Conservation (phyloP, 2,797 vertebrate species). For the Diplodus sargus region DNA sequence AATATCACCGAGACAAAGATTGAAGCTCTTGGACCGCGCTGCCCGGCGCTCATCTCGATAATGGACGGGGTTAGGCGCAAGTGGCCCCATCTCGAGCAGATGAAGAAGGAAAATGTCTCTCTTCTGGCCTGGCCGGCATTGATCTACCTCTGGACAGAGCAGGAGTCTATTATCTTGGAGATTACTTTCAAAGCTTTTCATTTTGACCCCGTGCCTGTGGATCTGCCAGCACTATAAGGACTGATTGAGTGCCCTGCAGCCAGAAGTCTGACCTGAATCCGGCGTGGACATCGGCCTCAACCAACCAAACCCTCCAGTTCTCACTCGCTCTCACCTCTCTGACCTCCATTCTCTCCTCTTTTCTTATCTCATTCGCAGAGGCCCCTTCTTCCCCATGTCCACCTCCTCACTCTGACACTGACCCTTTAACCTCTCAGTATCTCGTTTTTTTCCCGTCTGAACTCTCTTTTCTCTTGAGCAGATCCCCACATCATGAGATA, state of each 20-base stretch:
- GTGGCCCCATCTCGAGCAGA: constrained; percentile 48
- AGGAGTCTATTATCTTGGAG: constrained; percentile 77
- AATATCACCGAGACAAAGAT: constrained; percentile 59
- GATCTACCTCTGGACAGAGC: constrained; percentile 71
- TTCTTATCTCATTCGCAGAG: constrained; percentile 33
- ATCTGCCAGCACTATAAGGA: constrained; percentile 45
- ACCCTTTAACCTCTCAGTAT: constrained; percentile 15
- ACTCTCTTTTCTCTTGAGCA: not conserved
- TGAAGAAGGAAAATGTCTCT: constrained; percentile 68
- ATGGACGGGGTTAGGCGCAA: constrained; percentile 60
- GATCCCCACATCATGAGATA: not conserved
- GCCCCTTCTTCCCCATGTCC: constrained; percentile 21
- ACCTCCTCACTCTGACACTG: constrained; percentile 7
- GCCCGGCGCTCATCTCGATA: constrained; percentile 46
- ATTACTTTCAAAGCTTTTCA: constrained; percentile 79
- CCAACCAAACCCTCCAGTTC: constrained; percentile 52
- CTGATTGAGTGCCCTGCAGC: constrained; percentile 66
- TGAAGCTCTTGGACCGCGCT: constrained; percentile 45
- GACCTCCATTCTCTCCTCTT: constrained; percentile 52
- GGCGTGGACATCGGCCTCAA: constrained; percentile 22
- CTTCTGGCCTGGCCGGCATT: constrained; percentile 62
- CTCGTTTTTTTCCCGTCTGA: not conserved
- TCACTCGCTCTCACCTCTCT: constrained; percentile 44
- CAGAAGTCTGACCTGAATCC: constrained; percentile 46
- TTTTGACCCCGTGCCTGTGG: constrained; percentile 65